Conservation (phyloP, 2,888 invertebrate species). For the Hypolimnas misippus region DNA sequence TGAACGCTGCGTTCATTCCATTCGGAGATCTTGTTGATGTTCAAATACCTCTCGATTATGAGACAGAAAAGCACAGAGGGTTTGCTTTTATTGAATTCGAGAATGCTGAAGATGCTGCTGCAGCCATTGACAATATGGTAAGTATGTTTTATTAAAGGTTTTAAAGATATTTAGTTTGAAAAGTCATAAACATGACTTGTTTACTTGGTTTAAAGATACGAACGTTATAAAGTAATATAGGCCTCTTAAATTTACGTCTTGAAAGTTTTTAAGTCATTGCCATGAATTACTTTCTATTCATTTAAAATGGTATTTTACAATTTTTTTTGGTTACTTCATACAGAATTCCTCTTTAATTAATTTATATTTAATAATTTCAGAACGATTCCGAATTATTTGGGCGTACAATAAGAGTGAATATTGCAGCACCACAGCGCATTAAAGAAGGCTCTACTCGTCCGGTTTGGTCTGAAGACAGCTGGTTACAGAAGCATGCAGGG, state of each 20-base stretch:
- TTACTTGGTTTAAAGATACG: too few species aligned
- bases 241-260: too few species aligned
- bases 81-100: constrained; percentile 99
- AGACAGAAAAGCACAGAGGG: constrained; percentile 98
- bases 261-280: too few species aligned
- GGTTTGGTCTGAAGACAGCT: constrained; percentile 99
- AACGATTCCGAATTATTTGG: constrained; percentile 99
- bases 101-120: constrained; percentile 98
- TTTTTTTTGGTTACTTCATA: too few species aligned
- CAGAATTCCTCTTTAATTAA: too few species aligned
- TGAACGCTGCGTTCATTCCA: constrained; percentile 98
- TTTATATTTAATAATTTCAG: constrained; percentile 84
- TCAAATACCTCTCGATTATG: constrained; percentile 98
- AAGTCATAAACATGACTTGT: too few species aligned
- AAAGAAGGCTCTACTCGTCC: constrained; percentile 97
- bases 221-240: too few species aligned
- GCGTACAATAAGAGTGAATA: constrained; percentile 96
- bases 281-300: too few species aligned
- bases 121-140: constrained; percentile 99
- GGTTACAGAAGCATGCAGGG: constrained; percentile 99
- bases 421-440: constrained; percentile 98
- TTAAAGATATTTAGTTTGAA: too few species aligned
- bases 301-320: too few species aligned
- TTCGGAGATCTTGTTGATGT: constrained; percentile 99
- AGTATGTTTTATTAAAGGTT: constrained; percentile 38